Evolutionary conservation across 2,797 vertebrate genomes (phyloP).

Genomic region (Danio jaintianensis): DNA sequence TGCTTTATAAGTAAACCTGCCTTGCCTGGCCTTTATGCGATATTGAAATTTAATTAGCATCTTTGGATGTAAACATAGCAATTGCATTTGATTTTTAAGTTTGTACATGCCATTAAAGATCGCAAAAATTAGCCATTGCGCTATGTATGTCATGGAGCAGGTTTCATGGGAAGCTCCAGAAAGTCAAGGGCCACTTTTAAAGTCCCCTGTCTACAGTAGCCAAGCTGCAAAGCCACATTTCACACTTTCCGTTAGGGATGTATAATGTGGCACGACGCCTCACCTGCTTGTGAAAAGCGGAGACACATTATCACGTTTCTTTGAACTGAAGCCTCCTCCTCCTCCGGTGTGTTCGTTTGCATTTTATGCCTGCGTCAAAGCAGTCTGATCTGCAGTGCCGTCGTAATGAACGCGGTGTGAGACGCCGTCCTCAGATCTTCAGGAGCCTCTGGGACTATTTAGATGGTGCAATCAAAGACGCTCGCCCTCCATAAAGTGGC

Average conservation of each 20-base stretch:
- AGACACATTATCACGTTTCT: conserved; percentile 56
- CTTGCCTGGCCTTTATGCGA: too few relatives aligned
- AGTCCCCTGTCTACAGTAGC: conserved; percentile 49
- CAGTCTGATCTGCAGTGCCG: conserved; percentile 47
- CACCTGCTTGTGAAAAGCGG: conserved; percentile 56
- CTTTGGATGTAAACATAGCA: too few relatives aligned
- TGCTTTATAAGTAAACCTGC: too few relatives aligned
- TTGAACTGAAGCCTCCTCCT: conserved; percentile 55
- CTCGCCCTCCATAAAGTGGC: conserved; percentile 51
- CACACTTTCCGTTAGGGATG: conserved; percentile 55
- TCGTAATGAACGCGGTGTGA: conserved; percentile 53
- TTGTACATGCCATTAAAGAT: too few relatives aligned
- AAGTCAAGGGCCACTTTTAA: too few relatives aligned
- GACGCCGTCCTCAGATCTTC: conserved; percentile 54
- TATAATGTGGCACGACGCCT: conserved; percentile 46
- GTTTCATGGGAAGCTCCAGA: too few relatives aligned
- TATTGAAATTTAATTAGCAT: too few relatives aligned
- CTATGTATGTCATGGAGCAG: too few relatives aligned
- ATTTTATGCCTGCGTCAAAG: conserved; percentile 58
- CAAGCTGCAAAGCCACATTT: conserved; percentile 40
- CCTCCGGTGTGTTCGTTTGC: conserved; percentile 52
- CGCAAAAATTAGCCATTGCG: too few relatives aligned
- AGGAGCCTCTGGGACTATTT: conserved; percentile 53
- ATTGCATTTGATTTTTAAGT: too few relatives aligned
- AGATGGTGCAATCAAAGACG: conserved; percentile 57